Conservation (phyloP, 2,888 invertebrate species). For the Mythimna loreyi region DNA sequence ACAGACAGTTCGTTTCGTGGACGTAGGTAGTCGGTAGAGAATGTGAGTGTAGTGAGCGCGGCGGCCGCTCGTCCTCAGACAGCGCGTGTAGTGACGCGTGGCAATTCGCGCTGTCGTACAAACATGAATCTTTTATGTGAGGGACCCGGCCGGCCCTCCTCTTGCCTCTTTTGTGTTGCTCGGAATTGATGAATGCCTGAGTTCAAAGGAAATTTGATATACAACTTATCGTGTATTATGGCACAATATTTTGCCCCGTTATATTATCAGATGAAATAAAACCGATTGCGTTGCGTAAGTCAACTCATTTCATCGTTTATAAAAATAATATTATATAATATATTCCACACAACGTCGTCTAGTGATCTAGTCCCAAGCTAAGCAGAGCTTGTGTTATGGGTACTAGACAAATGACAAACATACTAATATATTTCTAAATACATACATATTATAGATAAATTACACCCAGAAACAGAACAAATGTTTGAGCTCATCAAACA, state of each 20-base stretch:
- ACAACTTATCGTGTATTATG: background rate
- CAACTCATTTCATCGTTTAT: conserved; percentile 1
- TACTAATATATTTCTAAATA: no score
- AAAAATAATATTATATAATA: no score
- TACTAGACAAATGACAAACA: no score
- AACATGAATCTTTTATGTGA: conserved; percentile 35
- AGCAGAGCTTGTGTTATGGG: no score
- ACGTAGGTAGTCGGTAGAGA: background rate
- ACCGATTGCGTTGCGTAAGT: background rate
- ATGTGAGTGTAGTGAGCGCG: conserved; percentile 4
- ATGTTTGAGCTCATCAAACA: no score
- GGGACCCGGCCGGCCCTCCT: conserved; percentile 15
- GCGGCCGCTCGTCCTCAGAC: background rate
- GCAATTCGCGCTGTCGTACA: conserved; percentile 17
- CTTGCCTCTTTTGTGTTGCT: conserved; percentile 37
- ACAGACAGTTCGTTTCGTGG: background rate
- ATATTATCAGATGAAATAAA: background rate
- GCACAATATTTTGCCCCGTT: background rate
- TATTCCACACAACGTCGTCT: no score
- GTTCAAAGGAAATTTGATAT: conserved; percentile 12
- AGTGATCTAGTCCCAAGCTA: no score
- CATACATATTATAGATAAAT: no score
- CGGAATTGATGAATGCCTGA: conserved; percentile 32
- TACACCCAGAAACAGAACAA: no score
- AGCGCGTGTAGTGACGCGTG: conserved; percentile 1